A percentile compares a stretch with the other conserved stretches of the same genome.
Conservation (phyloP, 1,140 invertebrate genomes). For the Trachymyrmex septentrionalis region DNA sequence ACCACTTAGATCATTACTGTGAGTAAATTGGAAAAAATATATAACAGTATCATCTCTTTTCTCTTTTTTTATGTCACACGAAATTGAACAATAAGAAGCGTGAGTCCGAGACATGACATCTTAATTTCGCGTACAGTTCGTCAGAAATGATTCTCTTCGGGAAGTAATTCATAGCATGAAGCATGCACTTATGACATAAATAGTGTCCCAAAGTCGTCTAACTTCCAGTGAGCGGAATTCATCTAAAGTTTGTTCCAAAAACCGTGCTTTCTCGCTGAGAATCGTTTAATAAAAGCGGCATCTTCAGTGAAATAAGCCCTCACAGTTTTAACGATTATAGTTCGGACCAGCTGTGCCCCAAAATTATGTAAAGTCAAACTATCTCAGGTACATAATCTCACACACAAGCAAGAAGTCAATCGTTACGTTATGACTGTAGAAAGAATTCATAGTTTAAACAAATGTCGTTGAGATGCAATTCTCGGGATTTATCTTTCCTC, state of each 20-base stretch:
- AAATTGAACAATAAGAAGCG: neutral
- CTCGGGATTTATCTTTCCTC: neutral
- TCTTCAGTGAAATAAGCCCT: slow-evolving; percentile 11
- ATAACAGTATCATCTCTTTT: neutral
- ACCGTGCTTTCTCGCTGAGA: neutral
- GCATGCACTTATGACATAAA: slow-evolving; percentile 27
- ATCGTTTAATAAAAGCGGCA: slow-evolving; percentile 46
- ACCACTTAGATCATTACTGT: neutral
- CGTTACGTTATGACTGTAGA: neutral
- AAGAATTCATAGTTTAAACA: slow-evolving; percentile 25
- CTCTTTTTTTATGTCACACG: neutral
- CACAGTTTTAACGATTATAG: slow-evolving; percentile 15
- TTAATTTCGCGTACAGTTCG: slow-evolving; percentile 1
- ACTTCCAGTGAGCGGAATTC: slow-evolving; percentile 26
- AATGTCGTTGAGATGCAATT: slow-evolving; percentile 1
- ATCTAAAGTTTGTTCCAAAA: slow-evolving; percentile 33
- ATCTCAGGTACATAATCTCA: neutral
- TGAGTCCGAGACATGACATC: neutral
- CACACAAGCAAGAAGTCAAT: slow-evolving; percentile 19
- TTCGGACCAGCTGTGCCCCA: neutral
- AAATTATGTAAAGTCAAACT: slow-evolving; percentile 39
- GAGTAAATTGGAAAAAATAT: slow-evolving; percentile 2
- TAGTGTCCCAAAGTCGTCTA: slow-evolving; percentile 31
- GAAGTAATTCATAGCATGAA: slow-evolving; percentile 19
- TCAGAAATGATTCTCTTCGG: neutral